Percentiles rank a stretch among this genome's conserved stretches.
These are phyloP conservation scores for Sebastes itinus DNA, from an alignment of 2,797 vertebrate genomes.

Conservation along the genomic window DNA sequence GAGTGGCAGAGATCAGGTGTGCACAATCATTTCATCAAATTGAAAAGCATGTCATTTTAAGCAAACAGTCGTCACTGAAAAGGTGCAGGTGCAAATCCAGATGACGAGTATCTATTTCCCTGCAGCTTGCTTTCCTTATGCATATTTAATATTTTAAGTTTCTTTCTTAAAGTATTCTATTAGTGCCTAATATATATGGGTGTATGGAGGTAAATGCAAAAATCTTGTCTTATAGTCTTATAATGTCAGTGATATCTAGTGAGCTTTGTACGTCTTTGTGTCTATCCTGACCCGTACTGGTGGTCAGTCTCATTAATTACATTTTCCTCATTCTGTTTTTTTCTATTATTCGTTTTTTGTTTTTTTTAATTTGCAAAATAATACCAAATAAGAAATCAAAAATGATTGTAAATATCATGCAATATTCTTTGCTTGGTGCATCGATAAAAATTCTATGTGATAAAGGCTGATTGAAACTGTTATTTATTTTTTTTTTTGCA, in stretches of 20 bases:
- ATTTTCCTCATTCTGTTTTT: not conserved
- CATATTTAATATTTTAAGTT: conserved; percentile 2
- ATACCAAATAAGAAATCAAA: not conserved
- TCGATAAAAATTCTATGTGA: not conserved
- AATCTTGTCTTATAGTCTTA: not conserved
- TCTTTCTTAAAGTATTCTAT: conserved; percentile 16
- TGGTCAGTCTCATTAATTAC: not conserved
- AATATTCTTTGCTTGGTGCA: not conserved
- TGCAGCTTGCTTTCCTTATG: conserved; percentile 6
- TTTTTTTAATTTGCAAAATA: conserved; percentile 3
- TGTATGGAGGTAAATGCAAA: not conserved
- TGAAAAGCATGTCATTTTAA: conserved; percentile 69
- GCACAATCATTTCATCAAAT: conserved; percentile 72
- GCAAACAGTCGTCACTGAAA: conserved; percentile 59
- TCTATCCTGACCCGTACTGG: not conserved
- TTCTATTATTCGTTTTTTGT: accelerated
- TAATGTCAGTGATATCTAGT: conserved; percentile 7
- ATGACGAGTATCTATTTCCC: conserved; percentile 38
- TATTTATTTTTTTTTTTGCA: not conserved
- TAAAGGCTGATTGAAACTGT: conserved; percentile 10
- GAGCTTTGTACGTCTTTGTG: not conserved
- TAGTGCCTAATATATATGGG: not conserved
- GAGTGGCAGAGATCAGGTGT: conserved; percentile 74
- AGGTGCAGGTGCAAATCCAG: conserved; percentile 74
- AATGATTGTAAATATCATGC: not conserved